Conservation (phyloP, 2,113 vertebrate species). For the Stigmatopora nigra region DNA sequence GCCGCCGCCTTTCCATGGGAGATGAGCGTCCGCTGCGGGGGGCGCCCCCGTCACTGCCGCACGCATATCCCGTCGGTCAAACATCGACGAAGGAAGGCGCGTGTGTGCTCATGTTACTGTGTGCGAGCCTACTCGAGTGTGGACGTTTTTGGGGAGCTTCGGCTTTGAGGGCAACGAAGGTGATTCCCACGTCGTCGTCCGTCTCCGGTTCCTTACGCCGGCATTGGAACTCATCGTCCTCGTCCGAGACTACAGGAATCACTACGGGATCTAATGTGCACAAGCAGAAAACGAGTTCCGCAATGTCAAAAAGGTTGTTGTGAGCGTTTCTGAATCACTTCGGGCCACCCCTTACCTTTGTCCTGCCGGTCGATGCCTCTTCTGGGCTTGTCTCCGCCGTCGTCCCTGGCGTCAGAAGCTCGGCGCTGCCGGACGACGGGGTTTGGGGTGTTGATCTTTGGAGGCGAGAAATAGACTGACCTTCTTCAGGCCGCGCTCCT, state of each 20-base stretch:
- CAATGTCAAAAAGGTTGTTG: too few relatives aligned
- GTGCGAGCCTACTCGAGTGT: slow-evolving; percentile 68
- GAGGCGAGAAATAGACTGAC: slow-evolving; percentile 25
- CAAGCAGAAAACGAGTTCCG: not conserved
- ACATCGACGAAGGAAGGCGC: not conserved
- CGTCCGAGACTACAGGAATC: slow-evolving; percentile 75
- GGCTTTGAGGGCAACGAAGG: slow-evolving; percentile 81
- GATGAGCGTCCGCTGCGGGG: slow-evolving; percentile 76
- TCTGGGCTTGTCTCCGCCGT: slow-evolving; percentile 72
- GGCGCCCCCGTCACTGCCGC: slow-evolving; percentile 67
- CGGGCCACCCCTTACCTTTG: slow-evolving; percentile 64
- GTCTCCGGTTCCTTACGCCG: slow-evolving; percentile 77
- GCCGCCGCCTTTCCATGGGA: slow-evolving; percentile 84
- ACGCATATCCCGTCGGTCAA: slow-evolving; percentile 62
- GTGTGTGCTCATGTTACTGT: too few relatives aligned
- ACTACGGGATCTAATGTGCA: slow-evolving; percentile 65
- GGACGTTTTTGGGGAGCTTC: slow-evolving; percentile 78
- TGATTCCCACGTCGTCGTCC: slow-evolving; percentile 88
- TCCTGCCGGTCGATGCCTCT: slow-evolving; percentile 82
- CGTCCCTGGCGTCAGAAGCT: slow-evolving; percentile 71
- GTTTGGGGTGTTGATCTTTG: too few relatives aligned
- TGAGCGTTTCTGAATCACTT: too few relatives aligned
- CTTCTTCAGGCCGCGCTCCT: slow-evolving; percentile 83
- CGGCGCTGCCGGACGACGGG: slow-evolving; percentile 56
- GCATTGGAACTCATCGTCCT: slow-evolving; percentile 60